Conservation (phyloP, 2,797 vertebrate genomes). For the Scyliorhinus canicula region DNA sequence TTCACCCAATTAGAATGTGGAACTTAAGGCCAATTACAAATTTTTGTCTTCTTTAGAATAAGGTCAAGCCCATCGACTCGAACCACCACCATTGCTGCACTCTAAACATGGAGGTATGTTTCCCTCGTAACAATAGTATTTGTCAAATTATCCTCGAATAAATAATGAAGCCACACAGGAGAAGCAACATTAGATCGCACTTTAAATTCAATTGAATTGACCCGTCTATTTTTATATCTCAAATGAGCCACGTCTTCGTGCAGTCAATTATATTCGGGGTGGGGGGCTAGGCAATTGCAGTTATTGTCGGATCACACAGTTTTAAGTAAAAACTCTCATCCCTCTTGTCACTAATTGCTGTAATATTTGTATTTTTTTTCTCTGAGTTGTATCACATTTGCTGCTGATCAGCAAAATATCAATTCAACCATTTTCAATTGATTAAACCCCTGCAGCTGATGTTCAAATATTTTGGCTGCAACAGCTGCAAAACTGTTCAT, state of each 20-base stretch:
- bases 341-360: not conserved
- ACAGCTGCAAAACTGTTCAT: constrained; percentile 16
- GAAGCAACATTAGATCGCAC: not conserved
- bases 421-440: constrained; percentile 9
- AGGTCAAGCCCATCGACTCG: not conserved
- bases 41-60: not conserved
- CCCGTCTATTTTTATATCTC: not conserved
- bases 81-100: not conserved
- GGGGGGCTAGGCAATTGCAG: not conserved
- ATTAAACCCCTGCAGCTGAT: constrained; percentile 16
- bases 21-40: not conserved
- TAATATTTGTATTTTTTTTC: not conserved
- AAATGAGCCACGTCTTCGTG: no score
- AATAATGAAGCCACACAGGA: not conserved
- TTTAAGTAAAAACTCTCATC: not conserved
- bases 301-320: not conserved
- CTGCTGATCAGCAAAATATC: not conserved
- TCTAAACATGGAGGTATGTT: not conserved
- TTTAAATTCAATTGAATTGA: not conserved
- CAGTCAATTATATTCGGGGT: not conserved
- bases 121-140: not conserved
- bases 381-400: not conserved
- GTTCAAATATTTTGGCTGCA: constrained; percentile 10
- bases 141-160: not conserved
- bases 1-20: not conserved